Evolutionary conservation across 2,113 vertebrate species (phyloP).

Genomic region (Chelonoidis abingdonii): DNA sequence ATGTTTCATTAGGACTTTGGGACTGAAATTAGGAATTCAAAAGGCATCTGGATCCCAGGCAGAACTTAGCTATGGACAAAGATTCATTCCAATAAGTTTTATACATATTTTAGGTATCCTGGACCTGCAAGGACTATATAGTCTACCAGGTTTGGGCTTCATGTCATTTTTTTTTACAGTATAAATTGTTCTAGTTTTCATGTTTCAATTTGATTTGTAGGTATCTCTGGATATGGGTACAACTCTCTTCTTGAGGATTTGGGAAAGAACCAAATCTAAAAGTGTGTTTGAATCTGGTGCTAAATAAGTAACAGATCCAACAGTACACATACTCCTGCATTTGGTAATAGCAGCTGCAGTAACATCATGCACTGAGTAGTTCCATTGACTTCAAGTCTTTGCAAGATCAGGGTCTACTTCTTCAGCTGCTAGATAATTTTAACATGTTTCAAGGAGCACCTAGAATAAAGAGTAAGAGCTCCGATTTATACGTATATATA

Average conservation of each 20-base stretch:
- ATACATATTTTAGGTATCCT: background rate
- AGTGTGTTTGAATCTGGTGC: too few species aligned
- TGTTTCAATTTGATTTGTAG: too few species aligned
- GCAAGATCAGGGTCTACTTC: too few species aligned
- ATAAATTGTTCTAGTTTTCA: background rate
- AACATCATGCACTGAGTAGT: too few species aligned
- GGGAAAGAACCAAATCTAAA: too few species aligned
- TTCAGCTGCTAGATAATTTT: too few species aligned
- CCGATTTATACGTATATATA: background rate
- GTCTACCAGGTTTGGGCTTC: background rate
- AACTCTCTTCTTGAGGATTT: too few species aligned
- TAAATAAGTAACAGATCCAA: too few species aligned
- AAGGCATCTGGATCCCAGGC: background rate
- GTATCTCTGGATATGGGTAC: too few species aligned
- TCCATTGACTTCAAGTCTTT: too few species aligned
- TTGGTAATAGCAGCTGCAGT: too few species aligned
- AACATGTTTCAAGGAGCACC: background rate
- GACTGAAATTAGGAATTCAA: background rate
- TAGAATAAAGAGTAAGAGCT: background rate
- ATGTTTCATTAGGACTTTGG: background rate
- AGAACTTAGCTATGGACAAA: fast-evolving
- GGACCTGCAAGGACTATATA: background rate
- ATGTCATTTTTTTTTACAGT: background rate
- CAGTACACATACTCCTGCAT: too few species aligned
- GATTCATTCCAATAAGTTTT: fast-evolving